Evolutionary conservation across 2,113 vertebrate genomes (phyloP).

Genomic region (Chrysochloris asiatica): DNA sequence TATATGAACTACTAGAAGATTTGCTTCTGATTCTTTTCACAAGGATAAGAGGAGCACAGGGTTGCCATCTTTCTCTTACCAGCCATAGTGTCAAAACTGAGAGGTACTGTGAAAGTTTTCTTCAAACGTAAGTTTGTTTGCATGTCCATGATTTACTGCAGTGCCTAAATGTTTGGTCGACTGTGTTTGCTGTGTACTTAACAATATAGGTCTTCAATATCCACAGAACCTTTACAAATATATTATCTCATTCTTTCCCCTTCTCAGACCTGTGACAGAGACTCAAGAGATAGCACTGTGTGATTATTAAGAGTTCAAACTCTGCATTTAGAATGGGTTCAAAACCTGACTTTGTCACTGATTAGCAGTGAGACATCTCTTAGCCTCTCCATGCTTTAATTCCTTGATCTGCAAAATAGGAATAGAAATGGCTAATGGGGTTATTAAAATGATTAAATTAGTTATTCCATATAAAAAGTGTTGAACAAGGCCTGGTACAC

Average conservation of each 20-base stretch:
- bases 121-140: conserved; percentile 30
- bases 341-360: background rate
- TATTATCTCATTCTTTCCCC: background rate
- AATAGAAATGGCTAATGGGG: background rate
- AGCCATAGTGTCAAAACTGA: background rate
- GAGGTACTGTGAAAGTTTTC: background rate
- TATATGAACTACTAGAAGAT: conserved; percentile 5
- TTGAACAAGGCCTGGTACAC: background rate
- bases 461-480: background rate
- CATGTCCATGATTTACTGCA: background rate
- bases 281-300: background rate
- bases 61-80: background rate
- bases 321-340: background rate
- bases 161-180: background rate
- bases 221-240: background rate
- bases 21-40: conserved; percentile 53
- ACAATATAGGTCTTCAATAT: conserved; percentile 21
- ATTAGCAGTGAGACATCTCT: background rate
- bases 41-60: conserved; percentile 4
- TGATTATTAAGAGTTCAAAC: background rate
- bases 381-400: background rate
- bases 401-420: background rate
- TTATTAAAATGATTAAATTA: background rate
- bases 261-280: background rate
- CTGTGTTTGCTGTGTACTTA: conserved; percentile 8